Conservation (phyloP, 2,113 vertebrate species). For the Oceanites oceanicus region DNA sequence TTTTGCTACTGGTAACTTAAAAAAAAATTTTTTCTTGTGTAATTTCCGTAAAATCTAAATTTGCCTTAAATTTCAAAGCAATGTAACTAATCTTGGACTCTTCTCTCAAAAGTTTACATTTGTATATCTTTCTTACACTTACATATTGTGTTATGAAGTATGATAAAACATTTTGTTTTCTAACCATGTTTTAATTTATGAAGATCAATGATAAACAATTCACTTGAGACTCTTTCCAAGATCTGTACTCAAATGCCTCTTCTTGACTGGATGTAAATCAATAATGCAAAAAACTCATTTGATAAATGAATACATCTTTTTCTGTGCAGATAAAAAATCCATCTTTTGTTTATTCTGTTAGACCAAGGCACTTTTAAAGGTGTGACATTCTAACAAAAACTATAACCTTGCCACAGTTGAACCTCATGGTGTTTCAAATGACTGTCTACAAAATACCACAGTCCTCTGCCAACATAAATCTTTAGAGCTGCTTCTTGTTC, state of each 20-base stretch:
- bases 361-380: background rate
- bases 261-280: slow-evolving; percentile 81
- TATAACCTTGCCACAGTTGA: background rate
- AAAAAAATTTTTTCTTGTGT: background rate
- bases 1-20: background rate
- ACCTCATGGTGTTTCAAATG: background rate
- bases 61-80: background rate
- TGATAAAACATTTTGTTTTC: background rate
- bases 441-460: background rate
- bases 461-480: background rate
- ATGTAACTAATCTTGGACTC: background rate
- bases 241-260: slow-evolving; percentile 78
- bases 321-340: background rate
- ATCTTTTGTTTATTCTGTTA: background rate
- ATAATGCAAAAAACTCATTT: background rate
- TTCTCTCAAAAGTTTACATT: slow-evolving; percentile 3
- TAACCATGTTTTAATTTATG: slow-evolving; percentile 32
- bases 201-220: slow-evolving; percentile 82
- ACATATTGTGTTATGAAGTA: background rate
- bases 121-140: background rate
- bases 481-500: background rate
- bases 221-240: slow-evolving; percentile 76
- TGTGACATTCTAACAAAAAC: background rate
- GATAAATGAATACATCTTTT: background rate
- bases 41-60: background rate